These are phyloP conservation scores for Hyphantria cunea DNA, from an alignment of 1,140 invertebrate genomes.

Conservation along the genomic window DNA sequence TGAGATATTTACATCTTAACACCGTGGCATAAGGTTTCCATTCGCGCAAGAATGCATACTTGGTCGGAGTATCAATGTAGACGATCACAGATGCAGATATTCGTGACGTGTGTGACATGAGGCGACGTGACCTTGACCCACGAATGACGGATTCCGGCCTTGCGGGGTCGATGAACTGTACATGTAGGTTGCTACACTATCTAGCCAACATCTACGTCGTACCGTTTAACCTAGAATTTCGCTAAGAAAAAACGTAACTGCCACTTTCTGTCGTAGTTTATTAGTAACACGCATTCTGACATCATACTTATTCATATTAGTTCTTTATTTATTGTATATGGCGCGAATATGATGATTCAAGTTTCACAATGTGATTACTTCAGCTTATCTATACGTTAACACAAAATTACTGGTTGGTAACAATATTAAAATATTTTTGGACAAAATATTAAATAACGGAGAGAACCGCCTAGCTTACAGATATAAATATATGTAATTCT, in stretches of 20 bases:
- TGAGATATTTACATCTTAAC: slow-evolving; percentile 57
- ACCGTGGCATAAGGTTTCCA: slow-evolving; percentile 50
- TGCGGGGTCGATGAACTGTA: slow-evolving; percentile 66
- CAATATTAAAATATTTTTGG: slow-evolving; percentile 16
- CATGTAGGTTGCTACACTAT: slow-evolving; percentile 58
- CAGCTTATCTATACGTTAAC: slow-evolving; percentile 26
- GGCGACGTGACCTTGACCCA: slow-evolving; percentile 67
- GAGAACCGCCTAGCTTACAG: too few relatives aligned
- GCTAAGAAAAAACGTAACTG: slow-evolving; percentile 26
- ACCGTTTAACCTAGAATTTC: slow-evolving; percentile 24
- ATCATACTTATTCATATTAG: neutral
- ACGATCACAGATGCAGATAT: slow-evolving; percentile 77
- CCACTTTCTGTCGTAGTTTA: slow-evolving; percentile 12
- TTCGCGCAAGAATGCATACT: slow-evolving; percentile 45
- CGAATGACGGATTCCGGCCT: slow-evolving; percentile 76
- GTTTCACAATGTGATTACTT: slow-evolving; percentile 6
- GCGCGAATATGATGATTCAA: neutral
- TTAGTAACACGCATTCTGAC: slow-evolving; percentile 10
- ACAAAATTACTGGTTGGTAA: slow-evolving; percentile 12
- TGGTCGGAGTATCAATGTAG: slow-evolving; percentile 61
- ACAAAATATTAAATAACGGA: slow-evolving; percentile 1
- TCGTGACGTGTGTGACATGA: slow-evolving; percentile 61
- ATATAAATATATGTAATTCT: too few relatives aligned
- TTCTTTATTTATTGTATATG: too few relatives aligned
- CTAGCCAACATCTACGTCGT: slow-evolving; percentile 43